Percentiles rank a stretch among this genome's conserved stretches.
phyloP scores from a whole-genome alignment of 2,797 vertebrate species.

The Garrulus glandarius region DNA sequence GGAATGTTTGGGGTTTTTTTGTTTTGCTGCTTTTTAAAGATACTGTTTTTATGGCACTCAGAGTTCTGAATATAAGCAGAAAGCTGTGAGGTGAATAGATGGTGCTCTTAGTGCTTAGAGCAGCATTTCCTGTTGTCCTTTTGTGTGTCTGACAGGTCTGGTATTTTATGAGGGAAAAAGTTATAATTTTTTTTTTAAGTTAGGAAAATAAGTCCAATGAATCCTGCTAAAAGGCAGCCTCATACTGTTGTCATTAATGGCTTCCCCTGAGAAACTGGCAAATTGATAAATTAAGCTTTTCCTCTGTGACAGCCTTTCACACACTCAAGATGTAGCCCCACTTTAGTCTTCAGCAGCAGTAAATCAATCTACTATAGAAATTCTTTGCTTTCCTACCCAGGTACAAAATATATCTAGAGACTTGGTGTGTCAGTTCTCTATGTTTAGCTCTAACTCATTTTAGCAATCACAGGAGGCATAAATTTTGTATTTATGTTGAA shows the following conservation, averaged over 20 bases:
- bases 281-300: constrained; percentile 61
- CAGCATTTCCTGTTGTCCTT: not conserved
- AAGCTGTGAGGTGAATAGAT: not conserved
- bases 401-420: not conserved
- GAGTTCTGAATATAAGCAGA: not conserved
- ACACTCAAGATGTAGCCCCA: not conserved
- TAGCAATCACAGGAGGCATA: not conserved
- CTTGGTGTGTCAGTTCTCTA: not conserved
- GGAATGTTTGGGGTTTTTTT: not conserved
- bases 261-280: constrained; percentile 46
- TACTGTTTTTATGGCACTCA: not conserved
- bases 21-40: not conserved
- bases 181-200: not conserved
- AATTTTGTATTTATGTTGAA: constrained; percentile 30
- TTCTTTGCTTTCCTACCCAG: not conserved
- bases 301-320: constrained; percentile 42
- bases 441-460: constrained; percentile 8
- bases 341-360: constrained; percentile 12
- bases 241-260: constrained; percentile 52
- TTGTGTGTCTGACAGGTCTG: not conserved
- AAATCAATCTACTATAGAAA: constrained; percentile 41
- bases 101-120: not conserved
- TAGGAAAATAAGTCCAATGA: constrained; percentile 28
- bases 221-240: constrained; percentile 24
- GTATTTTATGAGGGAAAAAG: not conserved